Percentiles rank a stretch among this genome's conserved stretches.
These are phyloP conservation scores for Cantharis lateralis DNA, from an alignment of 2,888 invertebrate species.

Conservation along the genomic window DNA sequence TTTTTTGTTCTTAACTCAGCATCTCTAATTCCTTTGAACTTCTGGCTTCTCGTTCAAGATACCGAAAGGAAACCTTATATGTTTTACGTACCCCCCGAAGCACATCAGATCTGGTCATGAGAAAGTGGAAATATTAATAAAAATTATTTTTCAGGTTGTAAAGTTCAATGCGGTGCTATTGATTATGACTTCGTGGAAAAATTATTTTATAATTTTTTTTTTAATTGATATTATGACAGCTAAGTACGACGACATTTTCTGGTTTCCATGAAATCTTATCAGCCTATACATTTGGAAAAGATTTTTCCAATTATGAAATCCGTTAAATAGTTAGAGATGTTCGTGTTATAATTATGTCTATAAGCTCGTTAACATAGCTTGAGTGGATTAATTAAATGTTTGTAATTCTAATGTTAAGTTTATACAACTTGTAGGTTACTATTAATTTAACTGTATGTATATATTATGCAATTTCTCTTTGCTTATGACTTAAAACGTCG, in stretches of 20 bases:
- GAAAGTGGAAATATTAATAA: too few relatives aligned
- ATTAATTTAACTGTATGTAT: not conserved
- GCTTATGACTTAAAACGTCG: not conserved
- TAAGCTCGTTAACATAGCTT: not conserved
- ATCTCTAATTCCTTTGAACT: too few relatives aligned
- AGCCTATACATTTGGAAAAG: not conserved
- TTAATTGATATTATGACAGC: not conserved
- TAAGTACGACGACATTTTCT: not conserved
- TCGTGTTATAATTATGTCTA: not conserved
- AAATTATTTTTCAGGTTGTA: not conserved
- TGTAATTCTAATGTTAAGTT: not conserved
- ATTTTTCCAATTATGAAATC: not conserved
- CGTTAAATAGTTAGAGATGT: not conserved
- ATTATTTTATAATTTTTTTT: not conserved
- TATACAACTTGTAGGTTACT: not conserved
- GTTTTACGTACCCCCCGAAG: too few relatives aligned
- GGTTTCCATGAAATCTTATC: too few relatives aligned
- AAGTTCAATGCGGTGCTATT: not conserved
- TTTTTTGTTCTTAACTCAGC: too few relatives aligned
- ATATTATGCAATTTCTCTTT: not conserved
- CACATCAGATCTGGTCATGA: too few relatives aligned
- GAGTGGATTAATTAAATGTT: not conserved
- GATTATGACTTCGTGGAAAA: not conserved
- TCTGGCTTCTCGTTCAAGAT: too few relatives aligned
- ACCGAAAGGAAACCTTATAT: too few relatives aligned